These are phyloP conservation scores for Syndactyla subalaris DNA, from an alignment of 2,797 vertebrate species.

Conservation along the genomic window DNA sequence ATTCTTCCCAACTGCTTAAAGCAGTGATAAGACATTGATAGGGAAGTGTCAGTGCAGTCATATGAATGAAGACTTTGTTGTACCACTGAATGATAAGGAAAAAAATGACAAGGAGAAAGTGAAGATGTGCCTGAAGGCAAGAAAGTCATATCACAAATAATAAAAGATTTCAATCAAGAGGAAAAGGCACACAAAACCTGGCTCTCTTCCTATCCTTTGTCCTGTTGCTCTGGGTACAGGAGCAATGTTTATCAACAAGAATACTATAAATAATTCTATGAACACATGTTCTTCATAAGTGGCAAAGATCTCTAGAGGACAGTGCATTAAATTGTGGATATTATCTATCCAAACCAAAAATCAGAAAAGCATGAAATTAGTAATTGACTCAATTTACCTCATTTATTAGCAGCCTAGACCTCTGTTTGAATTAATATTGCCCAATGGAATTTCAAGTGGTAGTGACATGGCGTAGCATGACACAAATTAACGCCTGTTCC, in stretches of 20 bases:
- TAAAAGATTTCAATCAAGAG: conserved; percentile 46
- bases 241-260: conserved; percentile 59
- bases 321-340: conserved; percentile 74
- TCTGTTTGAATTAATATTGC: conserved; percentile 80
- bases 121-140: conserved; percentile 42
- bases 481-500: conserved; percentile 72
- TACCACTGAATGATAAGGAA: background rate
- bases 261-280: conserved; percentile 50
- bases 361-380: conserved; percentile 82
- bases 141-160: conserved; percentile 14
- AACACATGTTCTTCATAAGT: conserved; percentile 73
- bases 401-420: conserved; percentile 77
- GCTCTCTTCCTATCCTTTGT: background rate
- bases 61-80: background rate
- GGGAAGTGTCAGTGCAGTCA: background rate
- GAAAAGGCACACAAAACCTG: background rate
- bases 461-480: conserved; percentile 72
- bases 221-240: background rate
- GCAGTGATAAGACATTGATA: background rate
- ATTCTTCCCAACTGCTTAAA: background rate
- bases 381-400: conserved; percentile 81
- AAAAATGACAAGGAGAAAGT: conserved; percentile 22
- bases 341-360: conserved; percentile 77
- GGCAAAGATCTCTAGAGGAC: conserved; percentile 75
- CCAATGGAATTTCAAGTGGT: conserved; percentile 75